Percentiles rank a stretch among this genome's conserved stretches.
Conservation (phyloP, 2,888 invertebrate species). For the Oscheius myriophilus region DNA sequence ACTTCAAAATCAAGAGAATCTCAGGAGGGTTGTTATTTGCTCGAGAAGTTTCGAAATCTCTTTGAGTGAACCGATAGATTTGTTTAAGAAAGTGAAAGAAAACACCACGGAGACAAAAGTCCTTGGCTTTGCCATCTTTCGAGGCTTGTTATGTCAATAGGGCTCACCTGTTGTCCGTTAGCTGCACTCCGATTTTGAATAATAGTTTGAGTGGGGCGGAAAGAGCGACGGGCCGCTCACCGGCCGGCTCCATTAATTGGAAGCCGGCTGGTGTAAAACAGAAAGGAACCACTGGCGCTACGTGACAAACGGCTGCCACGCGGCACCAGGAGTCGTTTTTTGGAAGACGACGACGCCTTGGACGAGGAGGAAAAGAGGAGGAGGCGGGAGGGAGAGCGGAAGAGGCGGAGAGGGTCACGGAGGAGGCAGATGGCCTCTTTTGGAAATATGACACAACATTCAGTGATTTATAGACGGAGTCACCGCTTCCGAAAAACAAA, state of each 20-base stretch:
- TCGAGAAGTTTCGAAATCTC: too few relatives aligned
- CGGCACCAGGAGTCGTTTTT: neutral
- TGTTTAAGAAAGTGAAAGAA: too few relatives aligned
- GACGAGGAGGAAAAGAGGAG: neutral
- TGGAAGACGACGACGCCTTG: neutral
- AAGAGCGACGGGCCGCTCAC: conserved; percentile 12
- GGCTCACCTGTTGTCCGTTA: conserved; percentile 14
- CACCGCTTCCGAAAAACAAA: too few relatives aligned
- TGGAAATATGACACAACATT: neutral
- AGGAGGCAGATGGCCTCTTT: neutral
- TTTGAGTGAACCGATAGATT: too few relatives aligned
- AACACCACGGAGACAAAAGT: too few relatives aligned
- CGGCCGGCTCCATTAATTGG: conserved; percentile 27
- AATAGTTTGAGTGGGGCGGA: conserved; percentile 19
- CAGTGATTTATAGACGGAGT: neutral
- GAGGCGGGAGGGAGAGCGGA: neutral
- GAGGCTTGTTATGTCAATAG: too few relatives aligned
- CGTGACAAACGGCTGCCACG: conserved; percentile 19
- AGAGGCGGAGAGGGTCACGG: neutral
- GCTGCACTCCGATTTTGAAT: conserved; percentile 24
- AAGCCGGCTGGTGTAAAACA: conserved; percentile 23
- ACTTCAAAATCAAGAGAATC: too few relatives aligned
- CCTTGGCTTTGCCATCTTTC: too few relatives aligned
- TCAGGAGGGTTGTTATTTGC: too few relatives aligned
- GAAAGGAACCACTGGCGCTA: conserved; percentile 21